These are phyloP conservation scores for Oreochromis spilurus DNA, from an alignment of 2,113 vertebrate genomes.

Conservation along the genomic window DNA sequence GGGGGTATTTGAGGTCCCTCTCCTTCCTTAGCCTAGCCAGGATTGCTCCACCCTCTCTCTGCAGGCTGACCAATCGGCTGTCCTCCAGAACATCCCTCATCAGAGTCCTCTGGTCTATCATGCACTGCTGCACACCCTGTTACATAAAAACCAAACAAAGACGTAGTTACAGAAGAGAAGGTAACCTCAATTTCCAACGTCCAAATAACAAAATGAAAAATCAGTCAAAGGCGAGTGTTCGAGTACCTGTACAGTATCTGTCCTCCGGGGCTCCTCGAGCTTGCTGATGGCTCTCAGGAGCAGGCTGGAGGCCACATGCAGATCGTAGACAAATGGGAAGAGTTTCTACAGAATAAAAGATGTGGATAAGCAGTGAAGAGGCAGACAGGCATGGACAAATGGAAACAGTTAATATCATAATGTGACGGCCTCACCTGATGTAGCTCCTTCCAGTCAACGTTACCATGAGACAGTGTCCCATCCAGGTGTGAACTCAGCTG, in stretches of 20 bases:
- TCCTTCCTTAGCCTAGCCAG: slow-evolving; percentile 84
- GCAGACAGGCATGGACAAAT: no score
- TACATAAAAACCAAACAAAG: not conserved
- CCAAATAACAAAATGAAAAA: not conserved
- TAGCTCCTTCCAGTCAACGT: slow-evolving; percentile 85
- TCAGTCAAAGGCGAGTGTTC: not conserved
- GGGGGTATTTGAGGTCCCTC: slow-evolving; percentile 73
- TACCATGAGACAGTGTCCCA: slow-evolving; percentile 79
- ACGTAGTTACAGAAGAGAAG: not conserved
- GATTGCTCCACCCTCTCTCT: slow-evolving; percentile 83
- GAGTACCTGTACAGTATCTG: slow-evolving; percentile 76
- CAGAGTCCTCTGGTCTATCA: slow-evolving; percentile 78
- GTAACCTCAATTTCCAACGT: not conserved
- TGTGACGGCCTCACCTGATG: slow-evolving; percentile 77
- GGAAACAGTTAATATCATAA: not conserved
- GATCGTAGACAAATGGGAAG: slow-evolving; percentile 78
- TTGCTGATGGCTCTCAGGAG: slow-evolving; percentile 77
- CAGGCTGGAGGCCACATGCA: slow-evolving; percentile 71
- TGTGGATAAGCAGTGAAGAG: not conserved
- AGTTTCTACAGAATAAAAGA: slow-evolving; percentile 75
- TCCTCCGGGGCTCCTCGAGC: slow-evolving; percentile 57
- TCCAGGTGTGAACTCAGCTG: slow-evolving; percentile 80
- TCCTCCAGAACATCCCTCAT: slow-evolving; percentile 84
- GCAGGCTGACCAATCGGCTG: slow-evolving; percentile 76
- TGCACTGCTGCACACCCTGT: slow-evolving; percentile 73